These are phyloP conservation scores for Tetranychus urticae DNA, from an alignment of 1,140 invertebrate species.

Conservation along the genomic window DNA sequence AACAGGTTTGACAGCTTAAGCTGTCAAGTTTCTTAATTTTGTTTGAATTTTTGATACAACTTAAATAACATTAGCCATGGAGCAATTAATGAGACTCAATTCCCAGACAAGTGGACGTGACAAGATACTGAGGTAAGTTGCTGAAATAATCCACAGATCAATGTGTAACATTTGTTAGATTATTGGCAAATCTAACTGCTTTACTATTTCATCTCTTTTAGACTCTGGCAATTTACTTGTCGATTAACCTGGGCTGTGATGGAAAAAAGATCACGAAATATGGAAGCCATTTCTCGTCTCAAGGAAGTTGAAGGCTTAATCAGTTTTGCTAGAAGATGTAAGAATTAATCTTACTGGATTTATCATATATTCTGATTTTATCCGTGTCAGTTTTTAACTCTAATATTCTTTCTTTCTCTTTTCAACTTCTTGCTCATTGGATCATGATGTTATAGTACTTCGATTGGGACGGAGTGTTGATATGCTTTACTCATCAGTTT, in stretches of 20 bases:
- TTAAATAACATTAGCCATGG: background rate
- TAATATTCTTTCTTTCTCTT: background rate
- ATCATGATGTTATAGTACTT: constrained; percentile 34
- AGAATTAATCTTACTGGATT: constrained; percentile 3
- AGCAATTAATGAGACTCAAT: background rate
- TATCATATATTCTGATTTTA: background rate
- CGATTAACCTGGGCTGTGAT: constrained; percentile 37
- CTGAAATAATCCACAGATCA: background rate
- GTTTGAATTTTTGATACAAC: background rate
- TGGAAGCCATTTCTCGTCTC: constrained; percentile 23
- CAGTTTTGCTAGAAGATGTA: constrained; percentile 40
- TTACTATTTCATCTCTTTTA: constrained; percentile 14
- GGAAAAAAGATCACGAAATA: constrained; percentile 22
- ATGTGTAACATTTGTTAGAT: background rate
- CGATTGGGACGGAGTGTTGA: constrained; percentile 58
- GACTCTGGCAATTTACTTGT: constrained; percentile 39
- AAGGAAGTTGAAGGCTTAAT: constrained; percentile 36
- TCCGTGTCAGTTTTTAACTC: background rate
- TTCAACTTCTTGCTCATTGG: constrained; percentile 31
- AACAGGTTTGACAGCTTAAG: too few species aligned
- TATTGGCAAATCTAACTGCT: background rate
- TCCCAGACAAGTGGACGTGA: constrained; percentile 9
- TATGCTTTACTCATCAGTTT: constrained; percentile 41
- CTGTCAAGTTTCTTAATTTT: too few species aligned
- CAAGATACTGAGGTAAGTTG: constrained; percentile 11